phyloP scores from a whole-genome alignment of 2,113 vertebrate species.

The Scortum barcoo region DNA sequence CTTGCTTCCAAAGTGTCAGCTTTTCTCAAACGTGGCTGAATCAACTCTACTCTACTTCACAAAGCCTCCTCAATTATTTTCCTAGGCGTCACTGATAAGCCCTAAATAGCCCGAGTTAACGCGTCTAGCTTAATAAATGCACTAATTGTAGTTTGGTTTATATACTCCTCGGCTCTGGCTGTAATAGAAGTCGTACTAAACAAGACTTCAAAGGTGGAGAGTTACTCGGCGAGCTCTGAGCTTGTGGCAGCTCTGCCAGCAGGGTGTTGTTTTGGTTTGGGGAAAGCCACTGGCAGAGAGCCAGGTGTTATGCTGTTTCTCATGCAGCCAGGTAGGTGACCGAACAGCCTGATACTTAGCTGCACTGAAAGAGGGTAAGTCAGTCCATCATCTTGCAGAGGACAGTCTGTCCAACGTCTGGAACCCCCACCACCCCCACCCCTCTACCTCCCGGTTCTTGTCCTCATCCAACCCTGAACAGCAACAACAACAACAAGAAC shows the following conservation, averaged over 20 bases:
- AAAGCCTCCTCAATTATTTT: conserved; percentile 42
- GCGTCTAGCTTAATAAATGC: conserved; percentile 57
- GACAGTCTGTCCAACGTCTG: conserved; percentile 67
- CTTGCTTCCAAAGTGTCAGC: conserved; percentile 23
- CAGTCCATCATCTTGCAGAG: conserved; percentile 59
- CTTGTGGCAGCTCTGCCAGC: conserved; percentile 56
- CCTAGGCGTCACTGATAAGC: conserved; percentile 42
- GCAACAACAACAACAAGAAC: conserved; percentile 65
- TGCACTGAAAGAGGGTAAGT: conserved; percentile 46
- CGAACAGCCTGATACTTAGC: conserved; percentile 52
- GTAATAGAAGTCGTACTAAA: conserved; percentile 59
- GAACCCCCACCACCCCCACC: conserved; percentile 24
- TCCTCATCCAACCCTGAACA: conserved; percentile 70
- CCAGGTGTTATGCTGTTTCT: conserved; percentile 58
- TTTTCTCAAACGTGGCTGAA: conserved; percentile 18
- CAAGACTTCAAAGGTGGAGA: conserved; percentile 67
- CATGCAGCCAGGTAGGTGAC: conserved; percentile 61
- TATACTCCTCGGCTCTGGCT: conserved; percentile 55
- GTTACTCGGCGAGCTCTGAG: conserved; percentile 50
- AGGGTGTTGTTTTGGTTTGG: conserved; percentile 71
- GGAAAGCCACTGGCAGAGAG: conserved; percentile 66
- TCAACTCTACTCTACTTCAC: conserved; percentile 19
- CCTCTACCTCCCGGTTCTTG: conserved; percentile 44
- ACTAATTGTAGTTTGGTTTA: conserved; percentile 67
- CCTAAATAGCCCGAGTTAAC: conserved; percentile 49